Base-by-base conservation (phyloP, 2,888 invertebrate species). In the Drosophila tripunctata region DNA sequence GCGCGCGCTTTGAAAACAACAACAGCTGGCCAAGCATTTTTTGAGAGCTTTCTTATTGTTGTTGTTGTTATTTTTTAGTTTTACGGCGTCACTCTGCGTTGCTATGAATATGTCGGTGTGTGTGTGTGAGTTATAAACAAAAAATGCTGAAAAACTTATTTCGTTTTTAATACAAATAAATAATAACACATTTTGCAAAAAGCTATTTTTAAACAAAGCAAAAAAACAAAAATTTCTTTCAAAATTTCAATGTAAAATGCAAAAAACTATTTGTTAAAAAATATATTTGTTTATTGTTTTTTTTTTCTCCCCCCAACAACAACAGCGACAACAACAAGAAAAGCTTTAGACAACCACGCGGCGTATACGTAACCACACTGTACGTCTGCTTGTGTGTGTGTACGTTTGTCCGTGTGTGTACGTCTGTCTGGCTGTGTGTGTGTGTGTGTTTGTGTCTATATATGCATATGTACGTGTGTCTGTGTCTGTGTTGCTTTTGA, bases 271-370 rank as follows among this genome's bases (percentile, higher is more conserved):
- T 51, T 51, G 10, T 24, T 7, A 4, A 41, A 19, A n/a, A 12
- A 21, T 10, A 51, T 41, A 24, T 10, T 40, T 47, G 54, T 52
- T 57, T 3, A 62, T 65, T 78, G 78, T 82, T 85, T 85, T 71
- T 67, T 27, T n/a, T n/a, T n/a, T n/a, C n/a, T n/a, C n/a, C n/a
- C n/a, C n/a, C 12, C 6, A 51, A 51, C 17, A 21, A 40, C 30
- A 38, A 22, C 7, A 40, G n/a, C 31, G 10, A 21, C 8, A 38
- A 41, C 30, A 33, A 30, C 31, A 27, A 14, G 15, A 71, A 60
- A n/a, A n/a, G n/a, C n/a, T n/a, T n/a, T n/a, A n/a, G 75, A 55
- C 82, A 65, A 83, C 87, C 88, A 81, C 82, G 88, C 87, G 81
- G 88, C 81, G 81, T 81, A 81, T 88, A 81, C 88, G 81, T 81